Conservation (phyloP, 2,888 invertebrate genomes). For the Cenopis cana region DNA sequence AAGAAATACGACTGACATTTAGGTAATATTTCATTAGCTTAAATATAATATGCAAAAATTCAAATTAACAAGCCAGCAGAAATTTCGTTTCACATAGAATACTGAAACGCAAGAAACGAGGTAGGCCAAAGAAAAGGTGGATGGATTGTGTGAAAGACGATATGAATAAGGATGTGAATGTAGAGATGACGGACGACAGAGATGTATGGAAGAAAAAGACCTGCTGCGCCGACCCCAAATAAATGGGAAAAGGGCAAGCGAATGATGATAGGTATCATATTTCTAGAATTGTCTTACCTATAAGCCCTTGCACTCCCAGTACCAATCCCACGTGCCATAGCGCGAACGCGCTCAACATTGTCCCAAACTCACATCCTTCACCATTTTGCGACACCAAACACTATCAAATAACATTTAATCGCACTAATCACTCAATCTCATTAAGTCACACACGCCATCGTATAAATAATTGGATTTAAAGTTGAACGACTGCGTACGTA, state of each 20-base stretch:
- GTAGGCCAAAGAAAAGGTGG: too few species aligned
- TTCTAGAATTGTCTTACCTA: constrained; percentile 61
- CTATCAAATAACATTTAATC: constrained; percentile 58
- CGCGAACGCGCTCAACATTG: constrained; percentile 76
- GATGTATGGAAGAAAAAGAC: too few species aligned
- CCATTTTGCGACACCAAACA: constrained; percentile 65
- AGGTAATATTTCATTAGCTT: background rate
- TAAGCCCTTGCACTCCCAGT: constrained; percentile 70
- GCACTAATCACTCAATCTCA: constrained; percentile 56
- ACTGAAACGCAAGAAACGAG: too few species aligned
- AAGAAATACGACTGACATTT: background rate
- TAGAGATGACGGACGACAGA: too few species aligned
- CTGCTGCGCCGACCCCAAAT: too few species aligned
- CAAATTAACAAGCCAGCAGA: too few species aligned
- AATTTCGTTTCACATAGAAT: too few species aligned
- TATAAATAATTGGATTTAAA: constrained; percentile 72
- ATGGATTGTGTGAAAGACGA: too few species aligned
- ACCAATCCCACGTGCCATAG: constrained; percentile 71
- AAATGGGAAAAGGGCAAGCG: too few species aligned
- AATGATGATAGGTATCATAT: too few species aligned
- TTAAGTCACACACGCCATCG: constrained; percentile 61
- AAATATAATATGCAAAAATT: too few species aligned
- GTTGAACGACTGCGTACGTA: constrained; percentile 68
- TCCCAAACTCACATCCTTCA: constrained; percentile 75
- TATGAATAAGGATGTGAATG: too few species aligned